Evolutionary conservation across 2,888 invertebrate genomes (phyloP), one percentile per base, ranked within the genome.

Genomic region (Smittia sp.): DNA sequence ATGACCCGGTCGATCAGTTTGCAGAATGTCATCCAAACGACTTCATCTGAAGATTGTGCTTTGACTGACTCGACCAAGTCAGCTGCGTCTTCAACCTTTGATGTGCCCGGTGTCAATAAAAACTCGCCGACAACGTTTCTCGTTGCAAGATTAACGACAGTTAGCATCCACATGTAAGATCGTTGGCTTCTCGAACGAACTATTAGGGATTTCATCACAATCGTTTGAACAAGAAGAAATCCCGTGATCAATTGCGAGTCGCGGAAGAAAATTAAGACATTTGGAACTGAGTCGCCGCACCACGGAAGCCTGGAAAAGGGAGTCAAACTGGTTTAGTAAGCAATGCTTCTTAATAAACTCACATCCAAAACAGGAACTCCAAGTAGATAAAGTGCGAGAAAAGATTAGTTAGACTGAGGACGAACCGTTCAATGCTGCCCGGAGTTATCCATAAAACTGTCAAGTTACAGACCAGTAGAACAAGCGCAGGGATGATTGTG

Each of bases 341-440:
- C n/a, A 1, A 69, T n/a, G 22, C 6, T 11, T 65, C 24, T 25
- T 2, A 15, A 65, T 38, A 20, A 74, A 79, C 81, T 81, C 80
- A 86, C 87, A 84, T 81, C 81, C 85, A 87, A 15, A 86, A 85
- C n/a, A 89, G 80, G 79, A 87, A 85, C 65, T 86, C 85, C 1
- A 88, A 79, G 77, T 86, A 86, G 24, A 85, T 78, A 74, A 88
- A 85, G 78, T 90, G 89, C 13, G 85, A 85, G 62, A 88, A 83
- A n/a, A 89, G 82, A 78, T 87, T 88, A 62, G 88, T 83, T 75
- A 85, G 84, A 58, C 85, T 83, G 46, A 90, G 77, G 32, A 84
- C 78, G 27, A 89, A 78, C 75, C 89, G 82, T 65, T 87, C 86
- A 63, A 83, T 80, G 69, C 86, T 85, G 74, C 83, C 83, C 0